Evolutionary conservation across 2,113 vertebrate genomes (phyloP).

Genomic region (Cochlearius cochlearius): DNA sequence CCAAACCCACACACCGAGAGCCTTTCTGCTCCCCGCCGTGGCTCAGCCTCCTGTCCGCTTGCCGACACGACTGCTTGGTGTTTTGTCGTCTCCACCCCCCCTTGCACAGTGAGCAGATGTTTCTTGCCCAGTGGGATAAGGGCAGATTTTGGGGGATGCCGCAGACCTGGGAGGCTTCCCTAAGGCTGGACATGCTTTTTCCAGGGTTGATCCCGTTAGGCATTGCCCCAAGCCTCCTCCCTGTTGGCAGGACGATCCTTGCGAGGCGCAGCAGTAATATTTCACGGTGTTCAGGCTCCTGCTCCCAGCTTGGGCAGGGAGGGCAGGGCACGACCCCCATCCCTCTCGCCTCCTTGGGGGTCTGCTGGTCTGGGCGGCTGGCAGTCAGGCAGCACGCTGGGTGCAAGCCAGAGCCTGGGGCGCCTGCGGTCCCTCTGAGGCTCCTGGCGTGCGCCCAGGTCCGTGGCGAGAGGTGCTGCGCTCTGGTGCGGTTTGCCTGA

Average conservation of each 20-base stretch:
- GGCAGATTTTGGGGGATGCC: not conserved
- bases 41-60: not conserved
- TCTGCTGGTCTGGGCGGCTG: not conserved
- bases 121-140: not conserved
- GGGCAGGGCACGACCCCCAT: too few species aligned
- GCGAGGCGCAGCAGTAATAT: not conserved
- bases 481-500: fast-evolving
- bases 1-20: not conserved
- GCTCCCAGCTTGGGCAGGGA: not conserved
- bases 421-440: not conserved
- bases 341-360: not conserved
- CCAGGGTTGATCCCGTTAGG: not conserved
- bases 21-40: not conserved
- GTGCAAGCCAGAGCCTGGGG: not conserved
- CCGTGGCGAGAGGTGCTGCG: not conserved
- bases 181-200: not conserved
- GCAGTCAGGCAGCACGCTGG: not conserved
- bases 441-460: not conserved
- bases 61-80: not conserved
- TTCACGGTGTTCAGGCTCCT: not conserved
- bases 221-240: not conserved
- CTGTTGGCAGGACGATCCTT: not conserved
- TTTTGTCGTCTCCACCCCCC: not conserved
- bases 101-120: not conserved
- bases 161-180: not conserved